Conservation (phyloP, 2,888 invertebrate species). For the Empis stercorea region DNA sequence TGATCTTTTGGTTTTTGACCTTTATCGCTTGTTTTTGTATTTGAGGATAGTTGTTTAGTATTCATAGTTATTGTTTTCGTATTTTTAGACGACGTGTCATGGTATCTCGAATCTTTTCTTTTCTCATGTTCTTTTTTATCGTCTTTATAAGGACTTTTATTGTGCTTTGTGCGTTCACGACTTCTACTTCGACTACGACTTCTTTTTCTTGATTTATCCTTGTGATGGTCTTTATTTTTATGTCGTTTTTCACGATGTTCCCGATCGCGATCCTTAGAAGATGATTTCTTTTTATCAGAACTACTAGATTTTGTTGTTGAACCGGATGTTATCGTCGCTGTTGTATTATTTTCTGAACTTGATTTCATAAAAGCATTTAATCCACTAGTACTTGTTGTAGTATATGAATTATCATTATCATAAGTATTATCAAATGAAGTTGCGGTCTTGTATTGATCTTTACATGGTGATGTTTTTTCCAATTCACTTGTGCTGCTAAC, state of each 20-base stretch:
- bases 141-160: slow-evolving; percentile 24
- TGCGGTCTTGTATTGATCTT: background rate
- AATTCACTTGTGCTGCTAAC: slow-evolving; percentile 21
- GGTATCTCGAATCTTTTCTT: slow-evolving; percentile 9
- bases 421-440: too few relatives aligned
- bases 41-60: background rate
- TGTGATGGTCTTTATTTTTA: slow-evolving; percentile 26
- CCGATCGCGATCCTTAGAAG: slow-evolving; percentile 15
- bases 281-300: slow-evolving; percentile 18
- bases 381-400: too few relatives aligned
- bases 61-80: background rate
- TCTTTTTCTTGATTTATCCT: slow-evolving; percentile 22
- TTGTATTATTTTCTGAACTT: background rate
- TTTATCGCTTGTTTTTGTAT: slow-evolving; percentile 16
- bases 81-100: background rate
- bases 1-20: slow-evolving; percentile 14
- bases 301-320: slow-evolving; percentile 5
- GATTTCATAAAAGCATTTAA: background rate
- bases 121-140: slow-evolving; percentile 13
- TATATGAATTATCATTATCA: too few relatives aligned
- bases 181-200: slow-evolving; percentile 29
- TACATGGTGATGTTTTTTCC: slow-evolving; percentile 15
- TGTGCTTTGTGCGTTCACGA: slow-evolving; percentile 23
- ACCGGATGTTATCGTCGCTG: background rate
- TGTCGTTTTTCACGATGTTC: slow-evolving; percentile 22